Percentiles rank a stretch among this genome's conserved stretches.
These are phyloP conservation scores for Hirudo medicinalis DNA, from an alignment of 1,140 invertebrate genomes.

Conservation along the genomic window DNA sequence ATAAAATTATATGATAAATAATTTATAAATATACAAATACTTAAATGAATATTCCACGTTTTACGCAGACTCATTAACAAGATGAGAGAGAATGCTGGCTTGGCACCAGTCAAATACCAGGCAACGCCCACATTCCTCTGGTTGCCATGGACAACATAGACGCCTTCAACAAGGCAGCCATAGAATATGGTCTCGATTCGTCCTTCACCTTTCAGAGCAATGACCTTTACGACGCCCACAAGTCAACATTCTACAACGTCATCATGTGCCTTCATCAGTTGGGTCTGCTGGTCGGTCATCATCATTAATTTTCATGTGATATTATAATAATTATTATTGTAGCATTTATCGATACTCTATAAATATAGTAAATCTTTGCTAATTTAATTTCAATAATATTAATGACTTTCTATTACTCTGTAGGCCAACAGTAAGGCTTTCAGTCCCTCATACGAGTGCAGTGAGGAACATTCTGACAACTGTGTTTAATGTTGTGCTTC, in stretches of 20 bases:
- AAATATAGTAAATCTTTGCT: no score
- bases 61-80: slow-evolving; percentile 23
- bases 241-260: slow-evolving; percentile 36
- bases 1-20: not conserved
- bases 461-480: no score
- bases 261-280: slow-evolving; percentile 36
- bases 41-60: not conserved
- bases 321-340: no score
- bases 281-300: slow-evolving; percentile 32
- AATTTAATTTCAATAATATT: no score
- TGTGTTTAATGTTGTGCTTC: no score
- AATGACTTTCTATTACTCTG: not conserved
- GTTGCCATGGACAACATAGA: slow-evolving; percentile 25
- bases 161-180: slow-evolving; percentile 33
- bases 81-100: slow-evolving; percentile 21
- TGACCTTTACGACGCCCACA: slow-evolving; percentile 34
- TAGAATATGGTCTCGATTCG: slow-evolving; percentile 32
- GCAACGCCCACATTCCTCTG: slow-evolving; percentile 21
- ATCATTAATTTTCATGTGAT: not conserved
- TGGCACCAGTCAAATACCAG: slow-evolving; percentile 20
- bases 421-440: slow-evolving; percentile 17
- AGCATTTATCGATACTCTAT: no score
- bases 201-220: slow-evolving; percentile 29
- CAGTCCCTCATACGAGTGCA: slow-evolving; percentile 9
- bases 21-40: not conserved